Conservation (phyloP, 2,888 invertebrate genomes). For the Seira musarum region DNA sequence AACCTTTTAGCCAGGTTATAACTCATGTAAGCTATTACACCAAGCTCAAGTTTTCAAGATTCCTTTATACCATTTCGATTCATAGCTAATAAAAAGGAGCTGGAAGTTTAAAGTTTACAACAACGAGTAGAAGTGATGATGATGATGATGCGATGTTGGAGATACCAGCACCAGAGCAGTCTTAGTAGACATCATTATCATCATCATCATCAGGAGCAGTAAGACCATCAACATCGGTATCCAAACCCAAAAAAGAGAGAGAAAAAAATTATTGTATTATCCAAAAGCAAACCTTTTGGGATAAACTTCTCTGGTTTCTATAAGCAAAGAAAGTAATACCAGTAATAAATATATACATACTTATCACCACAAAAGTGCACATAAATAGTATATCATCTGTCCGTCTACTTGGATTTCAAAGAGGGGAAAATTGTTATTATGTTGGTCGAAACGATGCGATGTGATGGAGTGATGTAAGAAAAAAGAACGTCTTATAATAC, state of each 20-base stretch:
- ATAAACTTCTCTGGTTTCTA: conserved; percentile 38
- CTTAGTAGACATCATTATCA: conserved; percentile 13
- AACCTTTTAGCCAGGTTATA: conserved; percentile 61
- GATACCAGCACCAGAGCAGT: conserved; percentile 19
- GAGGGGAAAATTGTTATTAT: not conserved
- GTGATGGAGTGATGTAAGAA: not conserved
- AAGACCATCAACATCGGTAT: conserved; percentile 41
- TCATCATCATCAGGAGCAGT: not conserved
- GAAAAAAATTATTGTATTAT: conserved; percentile 21
- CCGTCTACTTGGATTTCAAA: conserved; percentile 36
- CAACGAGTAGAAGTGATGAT: not conserved
- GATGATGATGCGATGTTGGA: not conserved
- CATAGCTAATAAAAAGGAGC: conserved; percentile 7
- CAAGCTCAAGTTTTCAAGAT: conserved; percentile 44
- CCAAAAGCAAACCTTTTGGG: conserved; percentile 46
- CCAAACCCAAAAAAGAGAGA: conserved; percentile 29
- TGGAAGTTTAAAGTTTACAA: conserved; percentile 13
- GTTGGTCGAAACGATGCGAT: not conserved
- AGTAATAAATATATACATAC: conserved; percentile 22
- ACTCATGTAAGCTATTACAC: conserved; percentile 57
- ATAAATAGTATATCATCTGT: conserved; percentile 48
- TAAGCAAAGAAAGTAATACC: not conserved
- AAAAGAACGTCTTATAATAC: not conserved
- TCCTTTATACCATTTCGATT: conserved; percentile 35
- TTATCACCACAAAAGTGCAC: conserved; percentile 49